A percentile compares a stretch with the other conserved stretches of the same genome.
These are phyloP conservation scores for Torymus aiolomorphi DNA, from an alignment of 2,888 invertebrate species.

Conservation along the genomic window DNA sequence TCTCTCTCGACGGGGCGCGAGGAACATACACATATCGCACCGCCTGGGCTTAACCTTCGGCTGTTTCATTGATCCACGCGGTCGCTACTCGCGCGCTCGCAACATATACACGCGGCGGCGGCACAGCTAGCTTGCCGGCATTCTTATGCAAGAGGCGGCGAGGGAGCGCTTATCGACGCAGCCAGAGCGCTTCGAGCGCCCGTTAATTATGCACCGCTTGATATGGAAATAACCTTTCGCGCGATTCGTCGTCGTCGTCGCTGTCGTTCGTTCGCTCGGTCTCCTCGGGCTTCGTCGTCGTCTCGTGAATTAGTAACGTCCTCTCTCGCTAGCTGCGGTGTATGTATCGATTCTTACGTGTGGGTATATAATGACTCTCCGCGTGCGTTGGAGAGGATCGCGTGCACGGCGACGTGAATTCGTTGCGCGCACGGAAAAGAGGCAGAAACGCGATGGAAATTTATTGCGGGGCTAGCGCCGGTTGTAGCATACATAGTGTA, in stretches of 20 bases:
- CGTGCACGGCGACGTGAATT: neutral
- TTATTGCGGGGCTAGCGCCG: neutral
- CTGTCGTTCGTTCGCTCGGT: neutral
- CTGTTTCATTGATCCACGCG: conserved; percentile 35
- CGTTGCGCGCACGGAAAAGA: neutral
- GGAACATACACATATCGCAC: no score
- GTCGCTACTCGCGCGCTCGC: neutral
- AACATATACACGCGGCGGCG: no score
- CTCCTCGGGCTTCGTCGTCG: neutral
- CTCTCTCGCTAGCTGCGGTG: neutral
- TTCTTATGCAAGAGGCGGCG: neutral
- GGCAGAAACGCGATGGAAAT: conserved; percentile 16
- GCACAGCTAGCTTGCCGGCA: conserved; percentile 1
- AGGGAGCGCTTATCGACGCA: conserved; percentile 7
- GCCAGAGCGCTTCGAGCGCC: no score
- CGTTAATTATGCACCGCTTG: conserved; percentile 20
- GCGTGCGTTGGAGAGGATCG: neutral
- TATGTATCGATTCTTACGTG: conserved; percentile 6
- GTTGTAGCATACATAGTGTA: no score
- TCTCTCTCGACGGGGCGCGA: no score
- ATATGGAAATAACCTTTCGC: conserved; percentile 25
- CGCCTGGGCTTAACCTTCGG: conserved; percentile 19
- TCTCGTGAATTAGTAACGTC: conserved; percentile 16
- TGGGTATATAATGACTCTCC: neutral
- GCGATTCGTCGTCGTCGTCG: neutral